Conservation (phyloP, 2,797 vertebrate species). For the Apodemus agrarius region DNA sequence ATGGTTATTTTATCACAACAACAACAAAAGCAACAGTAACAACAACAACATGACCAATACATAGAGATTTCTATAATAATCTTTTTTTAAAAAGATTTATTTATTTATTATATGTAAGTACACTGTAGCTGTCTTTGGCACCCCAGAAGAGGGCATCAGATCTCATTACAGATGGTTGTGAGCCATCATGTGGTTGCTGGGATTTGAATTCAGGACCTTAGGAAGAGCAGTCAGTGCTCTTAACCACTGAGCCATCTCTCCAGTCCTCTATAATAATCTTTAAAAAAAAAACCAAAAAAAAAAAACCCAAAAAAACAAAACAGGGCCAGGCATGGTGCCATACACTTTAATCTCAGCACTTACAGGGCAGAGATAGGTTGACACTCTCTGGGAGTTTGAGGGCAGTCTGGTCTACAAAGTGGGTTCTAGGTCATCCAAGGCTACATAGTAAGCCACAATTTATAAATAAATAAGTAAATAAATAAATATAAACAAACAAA, state of each 20-base stretch:
- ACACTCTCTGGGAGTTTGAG: not conserved
- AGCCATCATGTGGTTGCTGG: too few relatives aligned
- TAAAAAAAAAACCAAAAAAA: too few relatives aligned
- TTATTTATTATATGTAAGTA: too few relatives aligned
- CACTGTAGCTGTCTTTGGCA: too few relatives aligned
- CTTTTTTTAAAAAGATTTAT: too few relatives aligned
- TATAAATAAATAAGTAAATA: not conserved
- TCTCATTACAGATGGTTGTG: too few relatives aligned
- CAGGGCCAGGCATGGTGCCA: not conserved
- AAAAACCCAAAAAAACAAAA: not conserved
- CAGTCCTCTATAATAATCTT: slow-evolving; percentile 47
- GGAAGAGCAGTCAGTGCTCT: too few relatives aligned
- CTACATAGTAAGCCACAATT: not conserved
- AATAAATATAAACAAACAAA: not conserved
- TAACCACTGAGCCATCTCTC: too few relatives aligned
- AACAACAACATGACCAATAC: not conserved
- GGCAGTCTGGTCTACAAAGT: not conserved
- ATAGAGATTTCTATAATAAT: slow-evolving; percentile 14
- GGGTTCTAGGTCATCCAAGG: not conserved
- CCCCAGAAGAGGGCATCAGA: too few relatives aligned
- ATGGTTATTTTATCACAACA: not conserved
- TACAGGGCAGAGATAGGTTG: not conserved
- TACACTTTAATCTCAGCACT: not conserved
- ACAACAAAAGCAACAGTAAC: too few relatives aligned
- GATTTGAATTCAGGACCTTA: too few relatives aligned